A percentile compares a stretch with the other conserved stretches of the same genome.
Conservation (phyloP, 2,113 vertebrate genomes). For the Corythaeola cristata region DNA sequence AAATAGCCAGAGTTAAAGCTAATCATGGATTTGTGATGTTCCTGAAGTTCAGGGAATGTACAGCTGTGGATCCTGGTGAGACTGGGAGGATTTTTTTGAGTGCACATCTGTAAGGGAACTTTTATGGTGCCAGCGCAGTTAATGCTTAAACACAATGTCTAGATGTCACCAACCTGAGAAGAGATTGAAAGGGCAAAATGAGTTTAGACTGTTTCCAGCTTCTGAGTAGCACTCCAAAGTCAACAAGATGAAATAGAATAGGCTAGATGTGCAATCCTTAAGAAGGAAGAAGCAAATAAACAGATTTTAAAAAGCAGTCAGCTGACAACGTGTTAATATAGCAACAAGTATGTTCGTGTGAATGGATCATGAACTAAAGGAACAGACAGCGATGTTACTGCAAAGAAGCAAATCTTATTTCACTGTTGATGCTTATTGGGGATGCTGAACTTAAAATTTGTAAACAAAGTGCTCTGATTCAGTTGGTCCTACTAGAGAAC, state of each 20-base stretch:
- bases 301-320: not conserved
- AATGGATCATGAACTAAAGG: not conserved
- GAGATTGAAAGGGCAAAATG: not conserved
- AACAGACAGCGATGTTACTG: not conserved
- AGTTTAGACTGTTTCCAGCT: not conserved
- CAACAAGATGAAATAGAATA: not conserved
- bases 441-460: not conserved
- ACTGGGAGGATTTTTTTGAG: not conserved
- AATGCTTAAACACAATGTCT: not conserved
- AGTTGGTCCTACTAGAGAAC: not conserved
- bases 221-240: not conserved
- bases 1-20: not conserved
- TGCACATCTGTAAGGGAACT: not conserved
- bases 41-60: not conserved
- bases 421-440: not conserved
- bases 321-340: not conserved
- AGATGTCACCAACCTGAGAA: not conserved
- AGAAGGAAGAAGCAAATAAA: not conserved
- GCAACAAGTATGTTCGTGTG: not conserved
- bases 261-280: not conserved
- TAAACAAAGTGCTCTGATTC: not conserved
- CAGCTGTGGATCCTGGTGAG: not conserved
- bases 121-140: not conserved
- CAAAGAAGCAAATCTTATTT: not conserved
- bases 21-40: not conserved